Base-by-base conservation (phyloP, 2,797 vertebrate genomes). In the Tangara arthus region DNA sequence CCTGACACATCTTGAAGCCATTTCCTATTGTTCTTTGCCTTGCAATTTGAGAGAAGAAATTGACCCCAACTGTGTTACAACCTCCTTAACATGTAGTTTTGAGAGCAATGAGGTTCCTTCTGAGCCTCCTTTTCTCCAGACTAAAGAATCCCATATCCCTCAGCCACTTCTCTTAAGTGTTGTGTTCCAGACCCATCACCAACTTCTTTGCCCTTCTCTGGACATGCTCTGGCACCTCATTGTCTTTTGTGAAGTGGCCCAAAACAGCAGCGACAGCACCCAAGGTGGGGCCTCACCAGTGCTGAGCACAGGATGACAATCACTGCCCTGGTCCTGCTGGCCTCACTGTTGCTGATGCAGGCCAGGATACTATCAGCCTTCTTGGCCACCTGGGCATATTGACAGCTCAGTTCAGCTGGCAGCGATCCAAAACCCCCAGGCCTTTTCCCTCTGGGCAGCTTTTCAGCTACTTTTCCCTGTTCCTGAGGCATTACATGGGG, bases 121-220 rank as follows among this genome's bases (percentile, higher is more conserved):
- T n/a, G 49, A 76, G 32, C 23, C 35, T 44, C 23, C 49, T 76
- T 56, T 61, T 11, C 19, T 49, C 11, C 42, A 55, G 19, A n/a
- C 23, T 49, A 20, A 69, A 61, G 8, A 56, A 69, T 16, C 9
- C 19, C 32, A 56, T 6, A 24, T 55, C 13, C 35, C 32, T 56
- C 70, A 82, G 27, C 27, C 4, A 11, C 22, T 53, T 18, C 41
- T 47, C 17, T 4, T 5, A 42, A 61, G 34, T 1, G 0, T 1
- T 35, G 34, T 35, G 39, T 4, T 60, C 34, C 34, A 68, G 61
- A 47, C 6, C 5, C 12, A 35, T 55, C 34, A 49, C 7, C 55
- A 61, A 8, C 27, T 55, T 47, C 6, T 1, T 1, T 55, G 27
- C 10, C 22, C 9, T 35, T 35, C 55, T 55, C 46, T 41, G 39